Percentiles rank a stretch among this genome's conserved stretches.
These are phyloP conservation scores for Harlomillsia oculata DNA, from an alignment of 1,140 invertebrate species.

Conservation along the genomic window DNA sequence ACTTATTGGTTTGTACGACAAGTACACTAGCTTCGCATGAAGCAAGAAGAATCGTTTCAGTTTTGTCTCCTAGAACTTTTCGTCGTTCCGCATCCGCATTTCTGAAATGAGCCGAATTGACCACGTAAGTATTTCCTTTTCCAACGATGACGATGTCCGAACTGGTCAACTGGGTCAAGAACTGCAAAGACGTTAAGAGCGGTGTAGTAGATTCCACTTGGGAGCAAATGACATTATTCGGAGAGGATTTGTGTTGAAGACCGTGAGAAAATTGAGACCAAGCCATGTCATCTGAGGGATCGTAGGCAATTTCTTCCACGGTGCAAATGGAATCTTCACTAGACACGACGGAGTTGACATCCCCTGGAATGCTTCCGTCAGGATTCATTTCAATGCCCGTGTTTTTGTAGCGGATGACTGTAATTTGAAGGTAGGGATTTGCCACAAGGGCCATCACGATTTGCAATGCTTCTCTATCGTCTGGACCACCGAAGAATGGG, in stretches of 20 bases:
- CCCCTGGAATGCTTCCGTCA: background rate
- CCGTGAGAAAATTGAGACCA: too few relatives aligned
- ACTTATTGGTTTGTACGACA: conserved; percentile 12
- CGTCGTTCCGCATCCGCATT: conserved; percentile 9
- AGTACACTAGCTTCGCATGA: conserved; percentile 14
- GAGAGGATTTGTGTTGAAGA: too few relatives aligned
- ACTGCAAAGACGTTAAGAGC: background rate
- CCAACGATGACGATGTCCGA: conserved; percentile 21
- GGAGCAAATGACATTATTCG: conserved; percentile 8
- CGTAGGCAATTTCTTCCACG: background rate
- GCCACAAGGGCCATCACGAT: conserved; percentile 7
- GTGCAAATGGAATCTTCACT: background rate
- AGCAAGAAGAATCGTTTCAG: conserved; percentile 13
- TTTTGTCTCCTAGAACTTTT: conserved; percentile 12
- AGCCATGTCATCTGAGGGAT: conserved; percentile 9
- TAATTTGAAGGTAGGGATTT: background rate
- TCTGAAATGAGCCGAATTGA: background rate
- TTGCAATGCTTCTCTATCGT: conserved; percentile 18
- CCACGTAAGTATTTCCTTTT: background rate
- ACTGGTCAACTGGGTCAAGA: background rate
- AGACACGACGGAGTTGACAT: background rate
- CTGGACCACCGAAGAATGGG: conserved; percentile 23
- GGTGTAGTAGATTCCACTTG: conserved; percentile 11
- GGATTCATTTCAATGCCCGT: background rate
- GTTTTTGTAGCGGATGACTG: conserved; percentile 13